Base-by-base conservation (phyloP, 2,888 invertebrate genomes). In the Diploptera punctata region DNA sequence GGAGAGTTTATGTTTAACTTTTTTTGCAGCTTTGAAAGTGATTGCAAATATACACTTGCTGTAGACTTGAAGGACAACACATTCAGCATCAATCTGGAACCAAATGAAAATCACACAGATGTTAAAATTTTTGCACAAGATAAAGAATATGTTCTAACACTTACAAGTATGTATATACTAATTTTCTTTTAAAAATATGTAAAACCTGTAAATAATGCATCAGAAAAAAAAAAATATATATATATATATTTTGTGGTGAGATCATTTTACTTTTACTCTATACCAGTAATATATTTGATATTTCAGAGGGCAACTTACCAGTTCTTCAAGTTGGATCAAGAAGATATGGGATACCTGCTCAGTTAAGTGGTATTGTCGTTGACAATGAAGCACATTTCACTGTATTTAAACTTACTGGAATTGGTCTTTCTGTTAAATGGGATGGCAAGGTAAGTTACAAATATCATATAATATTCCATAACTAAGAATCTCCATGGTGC, bases 371-470 rank as follows among this genome's bases (percentile, higher is more conserved):
- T 13, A 83, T 95, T 76, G 86, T 92, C 67, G 90, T 92, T 5
- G 87, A 92, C 77, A 89, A 91, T 82, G 87, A 91, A 9, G 90
- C 91, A 0, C 90, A 91, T 79, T 89, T 89, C 77, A 86, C 94
- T 1, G 83, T 90, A 18, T 85, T 94, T 38, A 86, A 87, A 61
- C 83, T 94, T 73, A 92, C 93, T 76, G 84, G 88, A 0, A 81
- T 89, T 1, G 93, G 92, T 0, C 82, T 91, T 24, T 86, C 87
- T 33, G 78, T 96, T 68, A 89, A 90, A 76, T 97, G 96, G 96
- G 94, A 96, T 80, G 88, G 88, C 7, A 84, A 89, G 79, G 90
- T 89, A 80, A 82, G 10, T 4, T 24, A 10, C 13, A n/a, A n/a
- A n/a, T n/a, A n/a, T n/a, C n/a, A n/a, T n/a, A n/a, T n/a, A n/a